Conservation (phyloP, 2,888 invertebrate species). For the Drosophila diplacantha region DNA sequence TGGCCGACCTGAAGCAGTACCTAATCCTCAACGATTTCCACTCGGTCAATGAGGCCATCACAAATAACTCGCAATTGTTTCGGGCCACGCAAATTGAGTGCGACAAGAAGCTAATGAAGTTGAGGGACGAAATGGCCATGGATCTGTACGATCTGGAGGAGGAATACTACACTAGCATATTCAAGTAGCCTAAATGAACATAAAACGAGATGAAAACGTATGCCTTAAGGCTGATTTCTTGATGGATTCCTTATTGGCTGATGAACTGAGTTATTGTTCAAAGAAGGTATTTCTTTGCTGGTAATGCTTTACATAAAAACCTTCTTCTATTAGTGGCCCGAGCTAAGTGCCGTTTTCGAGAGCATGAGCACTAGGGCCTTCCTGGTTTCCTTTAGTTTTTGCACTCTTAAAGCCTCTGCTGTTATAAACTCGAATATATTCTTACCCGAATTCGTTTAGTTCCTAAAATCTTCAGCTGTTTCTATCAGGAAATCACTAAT, state of each 20-base stretch:
- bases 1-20: slow-evolving; percentile 98
- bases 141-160: slow-evolving; percentile 81
- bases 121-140: slow-evolving; percentile 96
- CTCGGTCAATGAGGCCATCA: slow-evolving; percentile 97
- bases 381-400: not conserved
- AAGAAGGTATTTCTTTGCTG: not conserved
- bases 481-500: not conserved
- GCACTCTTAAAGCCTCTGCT: not conserved
- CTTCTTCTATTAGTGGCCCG: too few species aligned
- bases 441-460: not conserved
- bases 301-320: not conserved
- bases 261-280: too few species aligned
- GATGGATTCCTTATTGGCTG: not conserved
- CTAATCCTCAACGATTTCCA: slow-evolving; percentile 98
- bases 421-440: not conserved
- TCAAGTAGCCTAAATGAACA: slow-evolving; percentile 66
- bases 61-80: slow-evolving; percentile 93
- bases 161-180: slow-evolving; percentile 78
- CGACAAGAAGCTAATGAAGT: slow-evolving; percentile 93
- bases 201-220: not conserved
- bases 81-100: slow-evolving; percentile 94
- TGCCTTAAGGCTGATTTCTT: not conserved
- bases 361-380: not conserved
- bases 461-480: not conserved
- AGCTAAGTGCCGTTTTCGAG: too few species aligned